These are phyloP conservation scores for Littorina saxatilis DNA, from an alignment of 1,140 invertebrate genomes.

Conservation along the genomic window DNA sequence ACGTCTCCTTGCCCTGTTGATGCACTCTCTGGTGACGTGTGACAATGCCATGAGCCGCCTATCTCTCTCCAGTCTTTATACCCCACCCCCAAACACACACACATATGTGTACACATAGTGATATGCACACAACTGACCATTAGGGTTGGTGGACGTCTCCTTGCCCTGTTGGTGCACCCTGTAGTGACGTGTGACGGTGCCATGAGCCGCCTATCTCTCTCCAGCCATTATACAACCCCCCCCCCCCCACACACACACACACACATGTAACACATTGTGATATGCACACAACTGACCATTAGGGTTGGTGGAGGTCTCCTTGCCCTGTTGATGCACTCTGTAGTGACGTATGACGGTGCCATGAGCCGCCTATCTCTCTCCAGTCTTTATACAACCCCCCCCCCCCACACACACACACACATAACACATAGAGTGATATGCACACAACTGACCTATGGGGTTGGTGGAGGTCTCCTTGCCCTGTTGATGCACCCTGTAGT, in stretches of 20 bases:
- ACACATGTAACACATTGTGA: background rate
- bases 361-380: constrained; percentile 98
- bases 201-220: constrained; percentile 98
- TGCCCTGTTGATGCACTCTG: constrained; percentile 94
- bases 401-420: too few relatives aligned
- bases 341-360: constrained; percentile 98
- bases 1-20: constrained; percentile 97
- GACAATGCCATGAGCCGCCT: constrained; percentile 98
- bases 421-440: too few relatives aligned
- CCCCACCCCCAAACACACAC: background rate
- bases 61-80: constrained; percentile 96
- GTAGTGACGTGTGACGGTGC: constrained; percentile 97
- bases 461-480: constrained; percentile 99
- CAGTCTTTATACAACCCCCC: too few relatives aligned
- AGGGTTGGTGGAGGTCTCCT: constrained; percentile 98
- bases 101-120: too few relatives aligned
- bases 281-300: constrained; percentile 80
- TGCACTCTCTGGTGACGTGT: constrained; percentile 95
- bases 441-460: constrained; percentile 85
- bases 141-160: constrained; percentile 98
- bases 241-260: background rate
- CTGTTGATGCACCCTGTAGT: constrained; percentile 95
- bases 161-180: constrained; percentile 95
- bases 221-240: too few relatives aligned
- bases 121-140: too few relatives aligned